Conservation (phyloP, 2,113 vertebrate genomes). For the Elaphurus davidianus region DNA sequence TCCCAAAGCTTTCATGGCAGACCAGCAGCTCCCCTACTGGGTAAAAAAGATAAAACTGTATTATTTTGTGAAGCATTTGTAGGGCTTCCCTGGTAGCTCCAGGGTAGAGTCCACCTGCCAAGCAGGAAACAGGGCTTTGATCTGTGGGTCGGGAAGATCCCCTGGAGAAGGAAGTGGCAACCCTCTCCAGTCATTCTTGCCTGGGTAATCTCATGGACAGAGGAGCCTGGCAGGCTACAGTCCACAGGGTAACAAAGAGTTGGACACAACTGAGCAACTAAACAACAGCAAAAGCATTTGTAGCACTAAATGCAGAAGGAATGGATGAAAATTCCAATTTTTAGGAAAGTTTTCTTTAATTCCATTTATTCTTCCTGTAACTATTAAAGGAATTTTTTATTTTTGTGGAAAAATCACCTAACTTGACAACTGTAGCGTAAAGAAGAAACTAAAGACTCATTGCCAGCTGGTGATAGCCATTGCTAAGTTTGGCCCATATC, state of each 20-base stretch:
- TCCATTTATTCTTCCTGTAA: background rate
- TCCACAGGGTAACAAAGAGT: background rate
- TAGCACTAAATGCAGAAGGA: background rate
- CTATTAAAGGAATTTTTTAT: background rate
- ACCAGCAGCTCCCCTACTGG: constrained; percentile 98
- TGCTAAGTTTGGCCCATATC: background rate
- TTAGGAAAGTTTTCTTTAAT: background rate
- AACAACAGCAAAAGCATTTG: background rate
- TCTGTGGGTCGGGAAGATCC: background rate
- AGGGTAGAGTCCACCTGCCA: background rate
- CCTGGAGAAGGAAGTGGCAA: background rate
- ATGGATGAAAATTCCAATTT: background rate
- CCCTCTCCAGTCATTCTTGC: background rate
- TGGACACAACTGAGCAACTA: background rate
- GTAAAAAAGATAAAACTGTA: constrained; percentile 78
- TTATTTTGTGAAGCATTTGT: background rate
- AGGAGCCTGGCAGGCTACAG: background rate
- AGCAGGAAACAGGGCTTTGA: background rate
- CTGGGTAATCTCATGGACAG: background rate
- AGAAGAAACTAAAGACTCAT: background rate
- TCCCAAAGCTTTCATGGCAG: constrained; percentile 98
- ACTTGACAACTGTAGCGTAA: background rate
- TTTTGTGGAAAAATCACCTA: background rate
- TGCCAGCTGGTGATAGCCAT: background rate
- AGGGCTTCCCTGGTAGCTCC: background rate